Evolutionary conservation across 2,113 vertebrate species (phyloP), one percentile per base, ranked within the genome.

Genomic region (Ranitomeya variabilis): DNA sequence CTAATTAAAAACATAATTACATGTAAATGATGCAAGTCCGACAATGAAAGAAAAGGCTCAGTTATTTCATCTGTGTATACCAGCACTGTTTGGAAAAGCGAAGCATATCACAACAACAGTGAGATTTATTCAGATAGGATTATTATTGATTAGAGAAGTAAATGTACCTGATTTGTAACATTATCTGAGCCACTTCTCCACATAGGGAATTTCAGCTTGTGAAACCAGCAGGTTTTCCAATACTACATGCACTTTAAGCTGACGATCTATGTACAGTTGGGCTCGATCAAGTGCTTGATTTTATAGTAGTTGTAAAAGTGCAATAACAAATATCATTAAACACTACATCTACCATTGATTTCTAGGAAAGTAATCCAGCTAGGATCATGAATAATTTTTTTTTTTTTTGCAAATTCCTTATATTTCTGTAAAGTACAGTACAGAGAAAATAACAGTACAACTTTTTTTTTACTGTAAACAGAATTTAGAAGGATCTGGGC

Each of bases 1-100:
- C 73, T 89, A 89, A 89, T 89, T 89, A 89, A 89, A 88, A 85
- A 85, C 82, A 85, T 89, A 89, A 89, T 89, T 89, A 89, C 81
- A 89, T 89, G 87, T 89, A 89, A 89, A 89, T 89, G 87, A 89
- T 89, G 87, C 87, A 85, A 78, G 45, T 31, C 57, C 45, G 23
- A 85, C 87, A 85, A 89, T 79, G 60, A 57, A 52, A 84, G 81
- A 89, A 82, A 84, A 86, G 57, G 18, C 60, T 52, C 86, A 52
- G 26, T 51, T 83, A 88, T 89, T 89, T 67, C 71, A 69, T 67
- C 71, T 85, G 59, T 79, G 81, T 79, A 89, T 78, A 78, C 59
- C 64, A 78, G 31, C 73, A 59, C 12, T 3, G 14, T 67, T 83
- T 52, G 52, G 66, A 59, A 23, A 71, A 59, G 74, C 81, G 11